A percentile compares a stretch with the other conserved stretches of the same genome.
phyloP scores from a whole-genome alignment of 1,140 invertebrate species.

The Zaprionus gabonicus region DNA sequence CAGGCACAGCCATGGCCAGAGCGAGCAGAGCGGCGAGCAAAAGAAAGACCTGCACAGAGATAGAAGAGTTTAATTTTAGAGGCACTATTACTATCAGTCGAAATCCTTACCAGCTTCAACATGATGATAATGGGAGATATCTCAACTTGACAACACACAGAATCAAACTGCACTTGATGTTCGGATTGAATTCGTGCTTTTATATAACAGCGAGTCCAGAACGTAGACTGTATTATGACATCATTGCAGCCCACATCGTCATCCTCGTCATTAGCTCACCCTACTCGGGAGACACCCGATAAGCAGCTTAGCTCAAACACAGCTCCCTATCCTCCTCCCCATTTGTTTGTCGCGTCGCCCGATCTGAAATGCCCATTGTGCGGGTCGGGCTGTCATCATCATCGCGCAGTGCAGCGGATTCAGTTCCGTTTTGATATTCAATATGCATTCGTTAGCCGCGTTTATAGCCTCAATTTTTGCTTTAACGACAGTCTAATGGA shows the following conservation, averaged over 20 bases:
- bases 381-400: constrained; percentile 15
- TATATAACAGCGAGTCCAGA: constrained; percentile 38
- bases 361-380: constrained; percentile 10
- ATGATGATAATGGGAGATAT: constrained; percentile 46
- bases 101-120: constrained; percentile 69
- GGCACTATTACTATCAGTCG: not conserved
- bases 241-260: constrained; percentile 5
- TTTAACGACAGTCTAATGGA: constrained; percentile 64
- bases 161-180: constrained; percentile 57
- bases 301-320: constrained; percentile 37
- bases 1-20: constrained; percentile 58
- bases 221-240: constrained; percentile 14
- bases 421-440: constrained; percentile 62
- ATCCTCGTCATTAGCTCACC: constrained; percentile 18
- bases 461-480: constrained; percentile 70
- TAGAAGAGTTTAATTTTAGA: not conserved
- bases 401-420: constrained; percentile 49
- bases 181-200: constrained; percentile 42
- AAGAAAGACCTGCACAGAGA: constrained; percentile 57
- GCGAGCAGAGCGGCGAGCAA: constrained; percentile 67
- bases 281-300: constrained; percentile 19
- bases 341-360: not conserved
- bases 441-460: constrained; percentile 59
- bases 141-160: constrained; percentile 37
- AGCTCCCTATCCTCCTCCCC: not conserved